Percentiles rank a stretch among this genome's conserved stretches.
Conservation (phyloP, 2,888 invertebrate species). For the Machimus rusticus region DNA sequence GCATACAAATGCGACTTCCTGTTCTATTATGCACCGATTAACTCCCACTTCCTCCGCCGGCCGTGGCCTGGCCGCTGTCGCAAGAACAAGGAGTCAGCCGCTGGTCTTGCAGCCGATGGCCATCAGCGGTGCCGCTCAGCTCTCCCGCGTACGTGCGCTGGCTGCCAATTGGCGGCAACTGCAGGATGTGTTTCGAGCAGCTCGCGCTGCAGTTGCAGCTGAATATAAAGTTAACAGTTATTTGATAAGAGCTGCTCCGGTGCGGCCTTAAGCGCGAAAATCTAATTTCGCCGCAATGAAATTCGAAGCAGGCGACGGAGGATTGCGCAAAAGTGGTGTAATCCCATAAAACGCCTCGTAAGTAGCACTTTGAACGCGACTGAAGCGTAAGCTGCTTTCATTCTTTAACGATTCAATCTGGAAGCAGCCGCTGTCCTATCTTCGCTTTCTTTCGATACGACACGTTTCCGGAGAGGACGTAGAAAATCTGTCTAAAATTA, state of each 20-base stretch:
- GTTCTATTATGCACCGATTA: conserved; percentile 46
- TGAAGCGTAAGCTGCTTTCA: neutral
- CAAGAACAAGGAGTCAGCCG: conserved; percentile 14
- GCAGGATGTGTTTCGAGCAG: neutral
- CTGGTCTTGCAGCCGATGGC: neutral
- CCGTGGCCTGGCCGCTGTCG: neutral
- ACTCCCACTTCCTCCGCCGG: conserved; percentile 43
- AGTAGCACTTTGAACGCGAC: neutral
- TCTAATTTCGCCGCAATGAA: neutral
- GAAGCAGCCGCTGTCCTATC: neutral
- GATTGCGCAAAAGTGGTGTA: neutral
- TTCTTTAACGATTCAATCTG: neutral
- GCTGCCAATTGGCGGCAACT: neutral
- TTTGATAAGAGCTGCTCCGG: neutral
- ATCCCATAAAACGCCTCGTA: neutral
- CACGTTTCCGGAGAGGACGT: neutral
- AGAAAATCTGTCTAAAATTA: neutral
- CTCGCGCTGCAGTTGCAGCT: neutral
- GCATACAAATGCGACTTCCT: conserved; percentile 47
- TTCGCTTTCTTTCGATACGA: neutral
- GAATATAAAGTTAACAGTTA: neutral
- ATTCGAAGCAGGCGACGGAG: neutral
- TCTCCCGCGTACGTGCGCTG: neutral
- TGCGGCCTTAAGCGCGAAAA: neutral
- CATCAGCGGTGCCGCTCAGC: neutral